Evolutionary conservation across 2,888 invertebrate genomes (phyloP), one percentile per base, ranked within the genome.

Genomic region (Hesperia comma): DNA sequence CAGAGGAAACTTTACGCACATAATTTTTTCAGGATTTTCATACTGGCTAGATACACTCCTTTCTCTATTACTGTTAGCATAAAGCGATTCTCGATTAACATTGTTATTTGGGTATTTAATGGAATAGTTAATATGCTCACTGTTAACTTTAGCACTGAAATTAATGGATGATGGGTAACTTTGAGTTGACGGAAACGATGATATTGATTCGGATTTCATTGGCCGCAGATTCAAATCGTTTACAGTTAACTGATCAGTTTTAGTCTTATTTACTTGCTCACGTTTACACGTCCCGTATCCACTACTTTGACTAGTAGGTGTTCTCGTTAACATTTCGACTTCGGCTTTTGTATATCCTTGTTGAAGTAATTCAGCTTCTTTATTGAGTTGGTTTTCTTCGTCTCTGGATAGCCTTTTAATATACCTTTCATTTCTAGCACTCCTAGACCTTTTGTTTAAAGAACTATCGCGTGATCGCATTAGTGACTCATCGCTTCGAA

Each of bases 401-500:
- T 96, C 96, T 68, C 95, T 93, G 14, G 95, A 96, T 72, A 96
- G 85, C 63, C 97, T 93, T 78, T 96, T 96, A 66, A 96, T 95
- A 78, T 97, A 96, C 63, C 97, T 93, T 81, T 97, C 97, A 62
- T 96, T 97, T 75, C 97, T 93, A 0, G 97, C 96, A 26, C 95
- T 94, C 64, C 97, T 92, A 33, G 96, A 95, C 77, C 94, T 93
- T 73, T 95, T 94, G 78, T 93, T 95, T 49, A 94, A 85, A 0
- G 94, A 94, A 67, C 93, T 93, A 68, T 93, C 94, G 33, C 94
- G 93, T 46, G 94, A 93, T 67, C 93, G 93, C 78, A 94, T 94
- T 64, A 95, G 86, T 69, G 95, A 95, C 73, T 96, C 95, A 72
- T 96, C 96, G 79, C 95, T 95, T 78, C 95, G 93, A 79, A 95